Evolutionary conservation across 2,797 vertebrate species (phyloP), one percentile per base, ranked within the genome.

Genomic region (Phrynocephalus guinanensis): DNA sequence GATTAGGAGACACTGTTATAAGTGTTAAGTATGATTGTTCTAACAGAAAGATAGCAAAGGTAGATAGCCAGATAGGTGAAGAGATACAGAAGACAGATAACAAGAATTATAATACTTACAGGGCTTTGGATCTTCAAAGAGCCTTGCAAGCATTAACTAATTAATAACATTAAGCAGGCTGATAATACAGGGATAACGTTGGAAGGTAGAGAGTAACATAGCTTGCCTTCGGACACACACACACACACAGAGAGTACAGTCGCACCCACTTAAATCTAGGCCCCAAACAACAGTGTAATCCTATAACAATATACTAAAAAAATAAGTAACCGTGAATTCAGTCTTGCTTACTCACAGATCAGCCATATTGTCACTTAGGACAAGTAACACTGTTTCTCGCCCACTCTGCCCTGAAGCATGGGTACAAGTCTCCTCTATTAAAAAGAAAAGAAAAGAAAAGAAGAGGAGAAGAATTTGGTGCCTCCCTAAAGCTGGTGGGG

Each of bases 91-190:
- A 94, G 84, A 63, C 85, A 94, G 95, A 95, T 95, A 95, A 94
- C 79, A 90, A 91, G 93, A 95, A 95, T 92, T 94, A 92, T 92
- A 94, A 94, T 91, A 95, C 93, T 94, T 94, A 90, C 92, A 91
- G 86, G 79, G 94, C 94, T 94, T 93, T 94, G 95, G 90, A 94
- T 94, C 95, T 95, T 94, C 93, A 91, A 92, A 94, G 93, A 93
- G 93, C 93, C 94, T 95, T 95, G 94, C 91, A 92, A 95, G 95
- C 92, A 95, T 95, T 95, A 95, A 92, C 94, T 95, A 95, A 96
- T 96, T 95, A 96, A 95, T 94, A 94, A 94, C 90, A 87, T 93
- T 91, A 95, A 93, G 90, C 92, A 94, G 91, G 91, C 90, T 94
- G 94, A 94, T 94, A 95, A 90, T 86, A 72, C 72, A 70, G 18